phyloP scores from a whole-genome alignment of 2,888 invertebrate species.

The Dryobotodes eremita region DNA sequence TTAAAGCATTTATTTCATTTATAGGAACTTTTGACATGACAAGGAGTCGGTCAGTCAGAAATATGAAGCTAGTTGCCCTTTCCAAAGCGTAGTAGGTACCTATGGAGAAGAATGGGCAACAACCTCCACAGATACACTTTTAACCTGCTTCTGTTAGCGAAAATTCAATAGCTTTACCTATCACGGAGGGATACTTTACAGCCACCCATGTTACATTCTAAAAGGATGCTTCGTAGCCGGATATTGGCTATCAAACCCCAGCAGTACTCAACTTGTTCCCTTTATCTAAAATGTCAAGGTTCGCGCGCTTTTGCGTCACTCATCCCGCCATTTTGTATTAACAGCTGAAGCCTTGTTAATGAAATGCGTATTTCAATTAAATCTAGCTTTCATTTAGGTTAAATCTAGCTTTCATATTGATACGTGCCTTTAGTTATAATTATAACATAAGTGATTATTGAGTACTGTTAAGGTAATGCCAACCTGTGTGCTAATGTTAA shows the following conservation, averaged over 20 bases:
- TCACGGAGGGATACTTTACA: background rate
- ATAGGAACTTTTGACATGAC: too few species aligned
- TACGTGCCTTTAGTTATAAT: background rate
- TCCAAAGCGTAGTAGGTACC: too few species aligned
- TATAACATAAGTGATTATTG: background rate
- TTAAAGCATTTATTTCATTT: too few species aligned
- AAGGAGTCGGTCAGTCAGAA: too few species aligned
- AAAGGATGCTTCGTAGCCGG: constrained; percentile 17
- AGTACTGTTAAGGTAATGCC: background rate
- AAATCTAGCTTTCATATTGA: background rate
- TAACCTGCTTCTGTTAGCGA: background rate
- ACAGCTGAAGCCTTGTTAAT: constrained; percentile 52
- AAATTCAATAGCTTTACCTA: background rate
- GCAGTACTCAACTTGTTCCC: constrained; percentile 31
- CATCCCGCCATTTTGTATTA: constrained; percentile 57
- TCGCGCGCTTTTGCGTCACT: constrained; percentile 67
- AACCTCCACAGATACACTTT: too few species aligned
- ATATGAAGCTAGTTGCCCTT: too few species aligned
- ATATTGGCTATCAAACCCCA: constrained; percentile 32
- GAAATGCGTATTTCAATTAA: constrained; percentile 47
- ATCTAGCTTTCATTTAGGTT: constrained; percentile 11
- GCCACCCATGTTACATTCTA: background rate
- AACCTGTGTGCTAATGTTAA: background rate
- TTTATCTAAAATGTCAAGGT: constrained; percentile 70
- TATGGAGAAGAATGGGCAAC: too few species aligned